Conservation (phyloP, 2,797 vertebrate species). For the Propithecus deckenii region DNA sequence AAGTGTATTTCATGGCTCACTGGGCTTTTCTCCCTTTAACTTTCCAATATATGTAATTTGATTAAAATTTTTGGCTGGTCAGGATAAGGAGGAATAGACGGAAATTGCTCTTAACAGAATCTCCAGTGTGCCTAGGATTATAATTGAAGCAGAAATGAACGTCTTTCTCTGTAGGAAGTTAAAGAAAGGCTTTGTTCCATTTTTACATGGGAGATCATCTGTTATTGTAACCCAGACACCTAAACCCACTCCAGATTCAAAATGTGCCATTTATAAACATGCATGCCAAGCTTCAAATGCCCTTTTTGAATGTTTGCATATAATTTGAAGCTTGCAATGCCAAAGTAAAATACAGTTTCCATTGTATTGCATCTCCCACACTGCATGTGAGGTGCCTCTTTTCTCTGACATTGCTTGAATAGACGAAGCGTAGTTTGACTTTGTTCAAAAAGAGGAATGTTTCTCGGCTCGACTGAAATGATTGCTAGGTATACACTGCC, state of each 20-base stretch:
- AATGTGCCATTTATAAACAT: slow-evolving; percentile 70
- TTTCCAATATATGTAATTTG: slow-evolving; percentile 63
- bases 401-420: slow-evolving; percentile 45
- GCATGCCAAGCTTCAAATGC: slow-evolving; percentile 54
- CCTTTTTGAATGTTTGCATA: slow-evolving; percentile 65
- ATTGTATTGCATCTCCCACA: slow-evolving; percentile 26
- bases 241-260: slow-evolving; percentile 63
- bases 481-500: slow-evolving; percentile 76
- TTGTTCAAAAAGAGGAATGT: slow-evolving; percentile 64
- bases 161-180: slow-evolving; percentile 64
- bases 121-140: slow-evolving; percentile 62
- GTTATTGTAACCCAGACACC: slow-evolving; percentile 69
- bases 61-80: slow-evolving; percentile 65
- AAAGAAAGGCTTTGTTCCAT: slow-evolving; percentile 66
- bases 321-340: slow-evolving; percentile 60
- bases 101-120: slow-evolving; percentile 60
- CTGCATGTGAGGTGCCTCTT: slow-evolving; percentile 32
- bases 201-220: slow-evolving; percentile 60
- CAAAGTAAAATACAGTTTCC: slow-evolving; percentile 63
- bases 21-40: slow-evolving; percentile 56
- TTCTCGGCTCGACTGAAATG: slow-evolving; percentile 73
- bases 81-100: slow-evolving; percentile 49
- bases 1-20: slow-evolving; percentile 68
- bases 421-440: slow-evolving; percentile 58
- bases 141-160: slow-evolving; percentile 61